Conservation (phyloP, 2,113 vertebrate species). For the Corvus moneduloides region DNA sequence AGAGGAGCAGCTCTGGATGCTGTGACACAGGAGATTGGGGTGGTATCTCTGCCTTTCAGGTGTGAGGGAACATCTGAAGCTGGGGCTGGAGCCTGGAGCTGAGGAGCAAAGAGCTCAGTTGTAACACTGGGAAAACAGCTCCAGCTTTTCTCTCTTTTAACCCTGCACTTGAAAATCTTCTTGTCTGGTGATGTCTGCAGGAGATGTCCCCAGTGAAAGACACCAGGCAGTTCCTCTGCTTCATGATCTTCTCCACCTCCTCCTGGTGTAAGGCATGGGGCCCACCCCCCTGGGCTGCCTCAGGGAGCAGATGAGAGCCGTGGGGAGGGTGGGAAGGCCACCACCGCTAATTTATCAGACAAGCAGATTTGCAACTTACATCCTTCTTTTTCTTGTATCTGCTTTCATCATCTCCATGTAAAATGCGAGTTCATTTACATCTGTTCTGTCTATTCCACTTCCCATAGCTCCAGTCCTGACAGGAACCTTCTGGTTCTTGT, state of each 20-base stretch:
- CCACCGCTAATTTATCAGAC: background rate
- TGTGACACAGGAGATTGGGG: background rate
- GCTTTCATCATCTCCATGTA: background rate
- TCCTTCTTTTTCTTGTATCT: background rate
- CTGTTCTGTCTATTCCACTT: background rate
- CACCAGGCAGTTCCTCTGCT: background rate
- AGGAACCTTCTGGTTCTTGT: background rate
- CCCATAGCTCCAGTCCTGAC: background rate
- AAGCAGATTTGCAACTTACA: background rate
- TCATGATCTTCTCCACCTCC: background rate
- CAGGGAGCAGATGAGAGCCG: background rate
- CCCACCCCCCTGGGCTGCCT: background rate
- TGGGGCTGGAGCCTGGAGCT: background rate
- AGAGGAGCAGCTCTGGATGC: background rate
- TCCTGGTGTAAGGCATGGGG: fast-evolving
- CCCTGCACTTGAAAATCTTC: background rate
- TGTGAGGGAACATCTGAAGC: background rate
- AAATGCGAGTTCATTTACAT: background rate
- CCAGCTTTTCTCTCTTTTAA: background rate
- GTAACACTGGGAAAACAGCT: background rate
- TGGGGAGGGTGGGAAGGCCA: background rate
- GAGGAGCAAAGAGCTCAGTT: background rate
- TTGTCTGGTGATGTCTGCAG: background rate
- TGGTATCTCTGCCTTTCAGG: background rate
- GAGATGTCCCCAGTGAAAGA: background rate